phyloP scores from a whole-genome alignment of 2,113 vertebrate genomes.

The Anguilla japonica region DNA sequence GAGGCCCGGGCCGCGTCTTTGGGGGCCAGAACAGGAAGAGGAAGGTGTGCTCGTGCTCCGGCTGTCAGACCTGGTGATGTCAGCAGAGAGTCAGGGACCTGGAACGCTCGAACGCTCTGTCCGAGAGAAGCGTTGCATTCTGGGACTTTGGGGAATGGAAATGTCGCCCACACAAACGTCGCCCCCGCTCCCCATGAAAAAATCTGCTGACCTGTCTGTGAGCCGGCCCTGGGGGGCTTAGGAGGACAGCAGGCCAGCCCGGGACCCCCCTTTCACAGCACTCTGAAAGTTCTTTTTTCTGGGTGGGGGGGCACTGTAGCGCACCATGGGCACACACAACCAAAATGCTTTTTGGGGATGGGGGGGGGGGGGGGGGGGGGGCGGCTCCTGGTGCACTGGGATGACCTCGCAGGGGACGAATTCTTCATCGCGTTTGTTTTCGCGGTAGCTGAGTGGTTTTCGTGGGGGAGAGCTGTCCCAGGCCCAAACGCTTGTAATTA shows the following conservation, averaged over 20 bases:
- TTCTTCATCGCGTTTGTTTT: not conserved
- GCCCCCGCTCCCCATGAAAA: not conserved
- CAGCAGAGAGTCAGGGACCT: not conserved
- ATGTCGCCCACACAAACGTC: not conserved
- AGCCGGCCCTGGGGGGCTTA: not conserved
- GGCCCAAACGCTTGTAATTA: conserved; percentile 2
- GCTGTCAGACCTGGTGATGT: not conserved
- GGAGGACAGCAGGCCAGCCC: not conserved
- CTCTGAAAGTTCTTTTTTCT: too few relatives aligned
- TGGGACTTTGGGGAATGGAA: not conserved
- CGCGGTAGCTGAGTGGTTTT: not conserved
- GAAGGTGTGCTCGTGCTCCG: not conserved
- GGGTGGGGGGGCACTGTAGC: too few relatives aligned
- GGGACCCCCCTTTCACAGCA: not conserved
- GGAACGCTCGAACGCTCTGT: not conserved
- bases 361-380: too few relatives aligned
- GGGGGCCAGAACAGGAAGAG: not conserved
- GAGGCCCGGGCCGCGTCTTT: too few relatives aligned
- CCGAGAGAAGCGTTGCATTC: not conserved
- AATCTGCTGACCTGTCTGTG: not conserved
- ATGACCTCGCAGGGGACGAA: not conserved
- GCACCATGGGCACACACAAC: too few relatives aligned
- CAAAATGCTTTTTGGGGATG: too few relatives aligned
- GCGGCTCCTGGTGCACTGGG: not conserved
- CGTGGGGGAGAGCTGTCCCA: not conserved